phyloP scores from a whole-genome alignment of 2,888 invertebrate genomes.

The Drosophila austrosaltans region DNA sequence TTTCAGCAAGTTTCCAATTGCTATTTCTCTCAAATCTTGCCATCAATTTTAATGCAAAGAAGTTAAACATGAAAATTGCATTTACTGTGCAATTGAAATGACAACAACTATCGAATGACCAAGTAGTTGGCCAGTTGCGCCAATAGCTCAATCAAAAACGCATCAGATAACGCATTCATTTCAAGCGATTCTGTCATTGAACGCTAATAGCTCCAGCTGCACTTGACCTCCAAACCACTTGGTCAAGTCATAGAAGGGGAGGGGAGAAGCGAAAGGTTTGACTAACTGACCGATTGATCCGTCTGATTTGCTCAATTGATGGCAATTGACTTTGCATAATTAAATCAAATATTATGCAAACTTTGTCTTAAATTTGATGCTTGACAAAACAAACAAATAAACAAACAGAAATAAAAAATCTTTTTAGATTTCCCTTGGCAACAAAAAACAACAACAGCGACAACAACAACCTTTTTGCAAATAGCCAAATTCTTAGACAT shows the following conservation, averaged over 20 bases:
- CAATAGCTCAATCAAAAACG: constrained; percentile 39
- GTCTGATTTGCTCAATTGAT: constrained; percentile 6
- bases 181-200: constrained; percentile 42
- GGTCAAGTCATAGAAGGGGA: background rate
- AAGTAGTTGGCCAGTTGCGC: constrained; percentile 23
- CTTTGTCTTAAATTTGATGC: constrained; percentile 20
- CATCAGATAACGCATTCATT: constrained; percentile 31
- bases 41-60: background rate
- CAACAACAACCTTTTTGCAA: constrained; percentile 25
- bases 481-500: constrained; percentile 25
- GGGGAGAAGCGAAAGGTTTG: constrained; percentile 17
- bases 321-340: constrained; percentile 48
- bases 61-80: constrained; percentile 32
- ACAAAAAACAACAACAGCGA: background rate
- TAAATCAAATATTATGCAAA: constrained; percentile 32
- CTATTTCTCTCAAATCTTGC: background rate
- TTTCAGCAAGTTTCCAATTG: background rate
- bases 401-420: constrained; percentile 17
- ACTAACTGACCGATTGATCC: background rate
- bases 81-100: constrained; percentile 26
- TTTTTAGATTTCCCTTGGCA: constrained; percentile 35
- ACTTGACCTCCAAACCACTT: constrained; percentile 42
- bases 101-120: constrained; percentile 25
- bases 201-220: constrained; percentile 31
- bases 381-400: constrained; percentile 18